A percentile compares a stretch with the other conserved stretches of the same genome.
These are phyloP conservation scores for Nemapogon koenigi DNA, from an alignment of 2,888 invertebrate genomes.

Conservation along the genomic window DNA sequence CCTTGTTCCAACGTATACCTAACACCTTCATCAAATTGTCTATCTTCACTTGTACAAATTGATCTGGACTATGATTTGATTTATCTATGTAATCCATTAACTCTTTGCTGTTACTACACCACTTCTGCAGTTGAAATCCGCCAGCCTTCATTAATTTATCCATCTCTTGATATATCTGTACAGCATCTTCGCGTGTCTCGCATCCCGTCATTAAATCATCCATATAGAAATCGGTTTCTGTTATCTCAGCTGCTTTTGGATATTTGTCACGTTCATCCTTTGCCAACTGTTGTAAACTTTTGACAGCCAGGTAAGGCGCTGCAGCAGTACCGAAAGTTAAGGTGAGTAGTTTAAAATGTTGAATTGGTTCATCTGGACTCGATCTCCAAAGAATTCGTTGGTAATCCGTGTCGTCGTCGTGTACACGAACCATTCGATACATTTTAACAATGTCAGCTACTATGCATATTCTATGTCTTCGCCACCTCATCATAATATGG, in stretches of 20 bases:
- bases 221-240: conserved; percentile 1
- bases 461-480: conserved; percentile 17
- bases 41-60: conserved; percentile 13
- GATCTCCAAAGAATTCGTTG: conserved; percentile 19
- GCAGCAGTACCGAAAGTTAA: conserved; percentile 18
- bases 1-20: conserved; percentile 22
- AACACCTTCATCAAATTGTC: conserved; percentile 20
- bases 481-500: conserved; percentile 19
- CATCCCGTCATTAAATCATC: conserved; percentile 19
- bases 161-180: conserved; percentile 17
- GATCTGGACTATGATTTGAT: background rate
- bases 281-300: conserved; percentile 14
- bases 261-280: conserved; percentile 13
- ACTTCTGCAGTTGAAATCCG: conserved; percentile 25
- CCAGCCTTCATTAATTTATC: conserved; percentile 18
- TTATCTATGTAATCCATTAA: conserved; percentile 12
- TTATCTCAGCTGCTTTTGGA: conserved; percentile 14
- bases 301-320: conserved; percentile 18
- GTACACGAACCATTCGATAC: conserved; percentile 18
- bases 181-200: conserved; percentile 17
- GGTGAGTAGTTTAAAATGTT: conserved; percentile 15
- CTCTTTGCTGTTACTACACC: conserved; percentile 18
- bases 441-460: conserved; percentile 20
- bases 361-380: conserved; percentile 7
- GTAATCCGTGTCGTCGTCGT: conserved; percentile 14